Conservation (phyloP, 1,140 invertebrate genomes). For the Tetramorium alpestre region DNA sequence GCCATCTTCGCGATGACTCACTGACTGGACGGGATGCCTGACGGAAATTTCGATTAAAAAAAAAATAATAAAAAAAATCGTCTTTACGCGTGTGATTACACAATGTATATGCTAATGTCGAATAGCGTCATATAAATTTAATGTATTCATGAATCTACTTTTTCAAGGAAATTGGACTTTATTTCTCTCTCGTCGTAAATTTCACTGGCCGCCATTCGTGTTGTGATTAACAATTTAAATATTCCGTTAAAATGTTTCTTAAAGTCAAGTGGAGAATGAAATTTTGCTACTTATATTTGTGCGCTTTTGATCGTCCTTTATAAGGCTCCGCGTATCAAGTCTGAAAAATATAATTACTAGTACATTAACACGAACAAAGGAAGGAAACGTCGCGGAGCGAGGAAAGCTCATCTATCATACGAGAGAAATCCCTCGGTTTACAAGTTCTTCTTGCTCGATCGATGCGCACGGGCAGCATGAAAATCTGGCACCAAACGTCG, state of each 20-base stretch:
- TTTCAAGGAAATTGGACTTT: conserved; percentile 4
- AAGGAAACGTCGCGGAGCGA: not conserved
- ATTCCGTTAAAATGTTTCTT: not conserved
- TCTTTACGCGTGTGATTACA: not conserved
- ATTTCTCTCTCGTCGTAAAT: conserved; percentile 26
- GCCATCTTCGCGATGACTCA: not conserved
- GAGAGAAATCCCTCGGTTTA: not conserved
- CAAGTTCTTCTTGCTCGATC: conserved; percentile 5
- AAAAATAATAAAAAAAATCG: not conserved
- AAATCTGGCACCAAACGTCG: conserved; percentile 53
- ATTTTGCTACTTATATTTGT: not conserved
- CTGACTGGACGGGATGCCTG: not conserved
- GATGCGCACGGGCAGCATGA: conserved; percentile 31
- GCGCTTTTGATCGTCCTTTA: not conserved
- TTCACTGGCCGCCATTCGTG: not conserved
- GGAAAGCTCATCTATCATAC: not conserved
- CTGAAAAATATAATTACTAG: not conserved
- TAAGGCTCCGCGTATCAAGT: too few relatives aligned
- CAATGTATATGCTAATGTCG: conserved; percentile 1
- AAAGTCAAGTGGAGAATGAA: not conserved
- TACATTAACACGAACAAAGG: not conserved
- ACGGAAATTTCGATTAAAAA: not conserved
- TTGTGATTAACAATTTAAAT: conserved; percentile 17
- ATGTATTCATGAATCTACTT: conserved; percentile 15
- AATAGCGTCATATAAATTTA: conserved; percentile 3